phyloP scores from a whole-genome alignment of 2,797 vertebrate genomes.

The Muscicapa striata region DNA sequence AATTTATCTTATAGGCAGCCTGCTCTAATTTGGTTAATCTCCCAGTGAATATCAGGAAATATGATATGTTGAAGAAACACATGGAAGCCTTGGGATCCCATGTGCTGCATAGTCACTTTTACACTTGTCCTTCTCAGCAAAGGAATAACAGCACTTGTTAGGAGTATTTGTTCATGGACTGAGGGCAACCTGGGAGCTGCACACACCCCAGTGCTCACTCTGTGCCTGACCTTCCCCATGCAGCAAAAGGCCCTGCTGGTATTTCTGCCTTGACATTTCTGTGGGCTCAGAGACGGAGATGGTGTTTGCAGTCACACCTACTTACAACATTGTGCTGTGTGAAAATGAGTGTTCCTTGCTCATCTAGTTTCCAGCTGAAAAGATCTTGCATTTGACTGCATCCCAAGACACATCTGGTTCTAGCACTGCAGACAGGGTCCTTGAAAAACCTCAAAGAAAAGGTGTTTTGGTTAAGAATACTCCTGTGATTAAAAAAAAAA shows the following conservation, averaged over 20 bases:
- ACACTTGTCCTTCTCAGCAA: not conserved
- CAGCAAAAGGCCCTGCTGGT: not conserved
- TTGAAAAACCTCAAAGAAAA: slow-evolving; percentile 15
- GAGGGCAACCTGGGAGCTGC: not conserved
- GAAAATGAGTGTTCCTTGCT: not conserved
- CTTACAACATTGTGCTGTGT: not conserved
- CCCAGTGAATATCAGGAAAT: not conserved
- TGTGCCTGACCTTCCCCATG: not conserved
- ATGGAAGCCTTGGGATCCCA: not conserved
- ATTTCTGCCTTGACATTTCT: not conserved
- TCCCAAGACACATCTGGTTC: not conserved
- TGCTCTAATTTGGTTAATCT: not conserved
- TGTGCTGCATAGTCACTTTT: not conserved
- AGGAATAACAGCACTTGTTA: not conserved
- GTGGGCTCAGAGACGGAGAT: not conserved
- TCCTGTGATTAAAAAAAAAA: slow-evolving; percentile 12
- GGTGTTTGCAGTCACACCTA: not conserved
- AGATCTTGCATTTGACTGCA: slow-evolving; percentile 3
- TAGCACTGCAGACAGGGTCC: not conserved
- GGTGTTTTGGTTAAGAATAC: slow-evolving; percentile 18
- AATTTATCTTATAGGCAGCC: not conserved
- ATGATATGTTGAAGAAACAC: not conserved
- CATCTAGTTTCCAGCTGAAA: not conserved
- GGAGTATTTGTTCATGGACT: not conserved
- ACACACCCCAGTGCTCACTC: not conserved